Base-by-base conservation (phyloP, 2,888 invertebrate species). In the Noctua pronuba region DNA sequence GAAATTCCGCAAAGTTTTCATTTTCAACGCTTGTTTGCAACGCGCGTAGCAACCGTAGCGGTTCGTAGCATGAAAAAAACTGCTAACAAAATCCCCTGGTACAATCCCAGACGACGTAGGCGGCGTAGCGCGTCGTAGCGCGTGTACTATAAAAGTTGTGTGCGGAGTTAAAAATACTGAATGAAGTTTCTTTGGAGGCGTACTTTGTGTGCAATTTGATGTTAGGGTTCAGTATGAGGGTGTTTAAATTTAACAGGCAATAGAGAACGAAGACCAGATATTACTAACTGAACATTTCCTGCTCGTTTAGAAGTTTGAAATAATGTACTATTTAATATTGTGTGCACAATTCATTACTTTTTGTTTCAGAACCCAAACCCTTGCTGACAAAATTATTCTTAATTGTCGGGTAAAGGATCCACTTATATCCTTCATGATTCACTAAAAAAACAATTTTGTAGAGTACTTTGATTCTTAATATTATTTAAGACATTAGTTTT, bases 161-260 rank as follows among this genome's bases (percentile, higher is more conserved):
- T 86, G 80, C 77, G 80, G 79, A 91, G 89, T 91, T 91, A 90
- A 91, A 93, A 92, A 92, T 91, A 89, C 89, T 89, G 88, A 89
- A 90, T 91, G 88, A 88, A 91, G 87, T 90, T 90, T 89, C 87
- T 86, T 88, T 83, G 83, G 77, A 73, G 75, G 72, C 77, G 79
- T 82, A 81, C 83, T 84, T 85, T 76, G 83, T 84, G 73, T 66
- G 58, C 80, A 83, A 73, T 83, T 78, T 77, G 62, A 77, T 67
- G 44, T n/a, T 52, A n/a, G 60, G 81, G 79, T 82, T 84, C 82
- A 65, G 80, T 75, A 75, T 73, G n/a, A 64, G 2, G 2, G 35
- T 35, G 4, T 35, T 60, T 46, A 21, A 21, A 38, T 49, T 44
- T 28, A 21, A 31, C 24, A 35, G 2, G 18, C 44, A 35, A 4